Evolutionary conservation across 1,140 invertebrate species (phyloP).

Genomic region (Reticulitermes speratus): DNA sequence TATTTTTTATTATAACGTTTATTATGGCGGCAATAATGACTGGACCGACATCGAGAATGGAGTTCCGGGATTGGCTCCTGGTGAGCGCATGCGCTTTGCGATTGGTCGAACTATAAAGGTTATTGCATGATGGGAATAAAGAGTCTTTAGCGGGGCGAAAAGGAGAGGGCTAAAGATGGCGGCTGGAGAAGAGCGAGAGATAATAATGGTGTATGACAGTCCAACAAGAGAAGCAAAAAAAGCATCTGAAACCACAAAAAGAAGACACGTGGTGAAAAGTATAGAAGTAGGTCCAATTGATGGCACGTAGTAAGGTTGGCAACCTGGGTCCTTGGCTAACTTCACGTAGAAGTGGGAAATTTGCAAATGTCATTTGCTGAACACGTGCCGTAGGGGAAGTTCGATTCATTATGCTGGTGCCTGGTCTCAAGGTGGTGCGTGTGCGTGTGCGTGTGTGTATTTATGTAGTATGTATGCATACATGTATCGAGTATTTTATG

Average conservation of each 20-base stretch:
- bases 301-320: not conserved
- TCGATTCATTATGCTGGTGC: too few species aligned
- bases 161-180: not conserved
- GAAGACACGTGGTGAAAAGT: not conserved
- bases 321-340: not conserved
- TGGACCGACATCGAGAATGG: conserved; percentile 20
- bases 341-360: not conserved
- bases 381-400: too few species aligned
- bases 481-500: too few species aligned
- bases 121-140: not conserved
- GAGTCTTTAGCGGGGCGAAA: not conserved
- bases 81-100: not conserved
- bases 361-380: too few species aligned
- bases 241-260: not conserved
- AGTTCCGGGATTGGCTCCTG: not conserved
- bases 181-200: not conserved
- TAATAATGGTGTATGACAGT: not conserved
- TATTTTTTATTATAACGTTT: not conserved
- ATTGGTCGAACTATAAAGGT: conserved; percentile 11
- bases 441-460: too few species aligned
- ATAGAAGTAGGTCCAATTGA: not conserved
- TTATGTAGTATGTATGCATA: too few species aligned
- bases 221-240: not conserved
- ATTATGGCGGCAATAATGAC: conserved; percentile 16
- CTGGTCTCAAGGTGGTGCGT: too few species aligned